A percentile compares a stretch with the other conserved stretches of the same genome.
phyloP scores from a whole-genome alignment of 2,888 invertebrate genomes.

The Fragum whitleyi region DNA sequence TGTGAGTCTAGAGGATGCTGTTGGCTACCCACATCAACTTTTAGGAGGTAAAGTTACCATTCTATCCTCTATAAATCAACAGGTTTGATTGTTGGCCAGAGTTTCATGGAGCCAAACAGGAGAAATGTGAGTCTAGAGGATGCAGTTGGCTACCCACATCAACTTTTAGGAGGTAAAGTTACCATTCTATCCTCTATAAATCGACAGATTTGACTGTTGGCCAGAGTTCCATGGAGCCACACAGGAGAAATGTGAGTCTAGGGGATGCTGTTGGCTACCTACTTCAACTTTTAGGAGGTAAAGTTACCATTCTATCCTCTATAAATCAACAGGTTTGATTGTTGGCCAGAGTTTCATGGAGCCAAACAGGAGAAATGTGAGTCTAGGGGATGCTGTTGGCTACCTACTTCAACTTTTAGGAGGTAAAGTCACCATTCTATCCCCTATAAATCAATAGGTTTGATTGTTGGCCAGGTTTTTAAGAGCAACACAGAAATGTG shows the following conservation, averaged over 20 bases:
- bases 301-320: neutral
- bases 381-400: conserved; percentile 73
- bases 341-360: conserved; percentile 65
- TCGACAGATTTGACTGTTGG: conserved; percentile 70
- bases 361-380: conserved; percentile 64
- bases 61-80: conserved; percentile 28
- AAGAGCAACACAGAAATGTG: conserved; percentile 61
- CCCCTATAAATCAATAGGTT: conserved; percentile 53
- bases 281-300: neutral
- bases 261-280: conserved; percentile 72
- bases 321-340: conserved; percentile 68
- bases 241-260: conserved; percentile 61
- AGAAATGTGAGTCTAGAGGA: conserved; percentile 67
- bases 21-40: conserved; percentile 57
- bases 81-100: conserved; percentile 75
- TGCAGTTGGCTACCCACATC: conserved; percentile 69
- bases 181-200: neutral
- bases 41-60: too few relatives aligned
- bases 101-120: conserved; percentile 37
- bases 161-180: too few relatives aligned
- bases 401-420: neutral
- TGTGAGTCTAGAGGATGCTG: conserved; percentile 74
- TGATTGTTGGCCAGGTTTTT: conserved; percentile 72
- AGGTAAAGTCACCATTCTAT: neutral
- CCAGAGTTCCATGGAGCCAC: conserved; percentile 61